Base-by-base conservation (phyloP, 2,888 invertebrate genomes). In the Alloplasta piceator region DNA sequence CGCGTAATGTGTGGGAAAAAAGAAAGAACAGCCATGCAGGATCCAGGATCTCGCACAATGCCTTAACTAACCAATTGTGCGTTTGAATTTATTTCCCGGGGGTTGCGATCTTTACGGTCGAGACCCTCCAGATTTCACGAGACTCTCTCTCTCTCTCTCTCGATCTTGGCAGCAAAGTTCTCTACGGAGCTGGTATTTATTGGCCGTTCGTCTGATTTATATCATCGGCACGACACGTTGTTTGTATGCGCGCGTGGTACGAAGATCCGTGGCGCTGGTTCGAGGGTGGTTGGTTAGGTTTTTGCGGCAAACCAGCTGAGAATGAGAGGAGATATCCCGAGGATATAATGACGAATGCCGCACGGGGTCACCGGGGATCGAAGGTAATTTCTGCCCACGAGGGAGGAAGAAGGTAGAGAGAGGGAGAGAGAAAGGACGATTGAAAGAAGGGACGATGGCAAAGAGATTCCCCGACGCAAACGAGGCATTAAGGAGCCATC, bases 181-280 rank as follows among this genome's bases (percentile, higher is more conserved):
- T 86, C 84, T 80, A 80, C 48, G 50, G 74, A 73, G 78, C 78
- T 80, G 84, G 80, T 87, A 84, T 87, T 88, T 88, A 89, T 86
- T 86, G 88, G 85, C 78, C 85, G 84, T 84, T 86, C 82, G 79
- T 82, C 79, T 89, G 87, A 90, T 90, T 88, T 89, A 89, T 89
- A 88, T 88, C 85, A 85, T 84, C 83, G 83, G 74, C 80, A 81
- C 77, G 80, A 79, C 74, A 73, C 61, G 55, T 56, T 43, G 60
- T 63, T 61, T 46, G 41, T 39, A 55, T 46, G n/a, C 43, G 56
- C 9, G 48, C 48, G 4, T n/a, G n/a, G n/a, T n/a, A 26, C 26
- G 26, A 26, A 26, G 26, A 26, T 50, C 36, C 55, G n/a, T n/a
- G 39, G 52, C 43, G 55, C 14, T 43, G 64, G 68, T 76, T 74